A percentile compares a stretch with the other conserved stretches of the same genome.
Conservation (phyloP, 2,797 vertebrate genomes). For the Pempheris klunzingeri region DNA sequence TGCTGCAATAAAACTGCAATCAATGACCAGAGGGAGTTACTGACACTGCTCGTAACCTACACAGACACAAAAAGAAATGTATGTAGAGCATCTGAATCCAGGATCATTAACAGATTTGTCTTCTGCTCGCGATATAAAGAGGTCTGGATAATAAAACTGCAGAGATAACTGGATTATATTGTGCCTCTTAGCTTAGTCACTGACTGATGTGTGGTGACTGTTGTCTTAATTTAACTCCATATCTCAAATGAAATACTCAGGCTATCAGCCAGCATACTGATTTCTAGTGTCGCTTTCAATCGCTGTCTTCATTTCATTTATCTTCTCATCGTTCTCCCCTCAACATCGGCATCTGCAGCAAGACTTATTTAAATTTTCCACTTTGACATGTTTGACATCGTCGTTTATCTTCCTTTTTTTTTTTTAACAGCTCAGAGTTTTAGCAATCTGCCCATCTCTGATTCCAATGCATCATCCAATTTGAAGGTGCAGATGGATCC, state of each 20-base stretch:
- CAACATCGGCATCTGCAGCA: background rate
- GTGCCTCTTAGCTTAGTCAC: background rate
- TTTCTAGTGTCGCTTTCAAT: background rate
- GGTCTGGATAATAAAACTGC: background rate
- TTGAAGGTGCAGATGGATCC: constrained; percentile 8
- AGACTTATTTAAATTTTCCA: constrained; percentile 7
- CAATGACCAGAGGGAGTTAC: constrained; percentile 14
- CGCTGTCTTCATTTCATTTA: background rate
- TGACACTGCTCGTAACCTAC: background rate
- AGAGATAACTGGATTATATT: background rate
- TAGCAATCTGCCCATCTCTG: constrained; percentile 11
- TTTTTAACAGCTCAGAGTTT: constrained; percentile 15
- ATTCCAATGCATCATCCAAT: constrained; percentile 7
- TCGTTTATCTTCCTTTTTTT: constrained; percentile 33
- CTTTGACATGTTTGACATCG: constrained; percentile 11
- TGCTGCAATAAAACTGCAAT: constrained; percentile 24
- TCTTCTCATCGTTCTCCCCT: constrained; percentile 13
- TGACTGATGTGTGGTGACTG: background rate
- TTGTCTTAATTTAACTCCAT: constrained; percentile 7
- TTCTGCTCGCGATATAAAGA: background rate
- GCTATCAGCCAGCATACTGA: background rate
- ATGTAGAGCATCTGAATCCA: background rate
- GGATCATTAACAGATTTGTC: background rate
- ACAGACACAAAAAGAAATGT: background rate
- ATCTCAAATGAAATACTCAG: constrained; percentile 19